phyloP scores from a whole-genome alignment of 2,888 invertebrate species.

The Trachelus iudaicus region DNA sequence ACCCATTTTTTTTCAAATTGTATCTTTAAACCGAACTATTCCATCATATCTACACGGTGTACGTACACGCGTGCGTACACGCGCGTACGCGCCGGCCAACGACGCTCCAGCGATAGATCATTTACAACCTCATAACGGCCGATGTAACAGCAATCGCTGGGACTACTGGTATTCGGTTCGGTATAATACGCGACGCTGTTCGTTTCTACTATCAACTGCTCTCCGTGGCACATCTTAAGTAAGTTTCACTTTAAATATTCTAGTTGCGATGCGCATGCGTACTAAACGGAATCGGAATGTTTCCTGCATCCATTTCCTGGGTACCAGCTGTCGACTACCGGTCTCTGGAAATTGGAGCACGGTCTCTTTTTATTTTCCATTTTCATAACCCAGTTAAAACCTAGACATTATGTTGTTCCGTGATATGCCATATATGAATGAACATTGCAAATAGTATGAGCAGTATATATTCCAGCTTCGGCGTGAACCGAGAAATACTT shows the following conservation, averaged over 20 bases:
- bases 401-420: neutral
- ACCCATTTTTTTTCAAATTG: constrained; percentile 19
- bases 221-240: neutral
- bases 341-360: neutral
- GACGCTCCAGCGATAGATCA: constrained; percentile 10
- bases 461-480: neutral
- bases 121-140: constrained; percentile 11
- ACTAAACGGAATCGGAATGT: neutral
- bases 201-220: neutral
- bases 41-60: constrained; percentile 36
- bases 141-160: neutral
- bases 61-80: constrained; percentile 29
- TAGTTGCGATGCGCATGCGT: neutral
- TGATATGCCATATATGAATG: neutral
- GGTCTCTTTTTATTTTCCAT: neutral
- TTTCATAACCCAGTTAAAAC: neutral
- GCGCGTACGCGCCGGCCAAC: neutral
- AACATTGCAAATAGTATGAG: neutral
- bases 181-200: neutral
- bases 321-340: neutral
- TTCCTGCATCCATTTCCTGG: neutral
- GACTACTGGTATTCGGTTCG: constrained; percentile 1
- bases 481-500: neutral
- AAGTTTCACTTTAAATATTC: neutral
- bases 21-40: constrained; percentile 41